Evolutionary conservation across 2,113 vertebrate species (phyloP).

Genomic region (Semicossyphus pulcher): DNA sequence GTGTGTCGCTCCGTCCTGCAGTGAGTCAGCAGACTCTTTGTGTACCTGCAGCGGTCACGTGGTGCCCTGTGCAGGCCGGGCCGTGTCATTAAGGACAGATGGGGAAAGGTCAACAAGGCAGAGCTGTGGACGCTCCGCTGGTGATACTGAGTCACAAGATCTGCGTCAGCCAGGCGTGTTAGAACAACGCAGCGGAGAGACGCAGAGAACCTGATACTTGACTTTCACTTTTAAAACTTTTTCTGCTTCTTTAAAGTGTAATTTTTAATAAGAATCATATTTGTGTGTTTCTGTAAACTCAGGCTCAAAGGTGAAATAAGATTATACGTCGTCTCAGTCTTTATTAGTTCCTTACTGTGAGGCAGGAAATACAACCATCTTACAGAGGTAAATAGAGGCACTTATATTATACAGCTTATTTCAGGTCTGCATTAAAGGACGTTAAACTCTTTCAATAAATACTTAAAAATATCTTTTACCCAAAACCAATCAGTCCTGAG

Average conservation of each 20-base stretch:
- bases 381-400: no score
- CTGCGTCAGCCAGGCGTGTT: slow-evolving; percentile 14
- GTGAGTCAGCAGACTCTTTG: slow-evolving; percentile 1
- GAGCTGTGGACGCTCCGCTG: slow-evolving; percentile 8
- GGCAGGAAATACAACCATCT: no score
- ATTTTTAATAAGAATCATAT: no score
- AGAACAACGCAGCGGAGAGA: background rate
- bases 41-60: slow-evolving; percentile 39
- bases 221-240: background rate
- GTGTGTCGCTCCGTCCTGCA: background rate
- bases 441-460: no score
- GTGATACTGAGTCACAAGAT: slow-evolving; percentile 36
- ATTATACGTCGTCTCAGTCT: background rate
- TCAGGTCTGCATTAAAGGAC: no score
- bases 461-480: no score
- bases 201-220: background rate
- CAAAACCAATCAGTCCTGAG: no score
- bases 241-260: background rate
- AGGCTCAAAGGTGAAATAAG: no score
- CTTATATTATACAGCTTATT: no score
- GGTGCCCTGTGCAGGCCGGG: background rate
- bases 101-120: slow-evolving; percentile 46
- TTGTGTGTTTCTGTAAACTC: no score
- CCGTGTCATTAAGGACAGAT: slow-evolving; percentile 39
- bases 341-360: background rate